Evolutionary conservation across 2,888 invertebrate species (phyloP).

Genomic region (Xestia sexstrigata): DNA sequence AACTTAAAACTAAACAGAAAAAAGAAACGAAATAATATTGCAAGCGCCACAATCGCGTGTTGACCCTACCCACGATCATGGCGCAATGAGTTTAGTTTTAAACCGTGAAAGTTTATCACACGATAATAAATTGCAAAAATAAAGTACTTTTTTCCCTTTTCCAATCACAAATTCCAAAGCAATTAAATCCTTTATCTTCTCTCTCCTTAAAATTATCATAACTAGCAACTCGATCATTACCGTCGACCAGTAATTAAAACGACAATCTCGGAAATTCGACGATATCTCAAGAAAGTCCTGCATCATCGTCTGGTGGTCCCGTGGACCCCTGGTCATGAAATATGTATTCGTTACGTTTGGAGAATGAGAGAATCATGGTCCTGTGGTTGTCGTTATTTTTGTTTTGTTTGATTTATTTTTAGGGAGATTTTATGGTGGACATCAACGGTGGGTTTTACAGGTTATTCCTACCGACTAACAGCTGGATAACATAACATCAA

Average conservation of each 20-base stretch:
- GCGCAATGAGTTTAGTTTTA: no score
- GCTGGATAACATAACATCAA: neutral
- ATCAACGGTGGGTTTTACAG: neutral
- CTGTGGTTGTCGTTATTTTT: constrained; percentile 41
- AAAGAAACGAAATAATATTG: no score
- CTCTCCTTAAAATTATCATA: constrained; percentile 7
- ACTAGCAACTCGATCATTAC: constrained; percentile 63
- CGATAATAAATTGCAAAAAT: no score
- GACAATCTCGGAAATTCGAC: constrained; percentile 71
- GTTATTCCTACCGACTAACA: neutral
- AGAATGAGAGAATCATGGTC: constrained; percentile 67
- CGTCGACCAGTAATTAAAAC: constrained; percentile 74
- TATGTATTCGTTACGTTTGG: constrained; percentile 74
- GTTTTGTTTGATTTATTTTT: constrained; percentile 35
- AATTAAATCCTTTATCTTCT: neutral
- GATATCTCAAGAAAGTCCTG: constrained; percentile 64
- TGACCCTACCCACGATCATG: no score
- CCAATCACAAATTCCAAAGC: no score
- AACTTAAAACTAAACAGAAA: no score
- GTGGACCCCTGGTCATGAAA: constrained; percentile 76
- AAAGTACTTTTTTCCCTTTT: no score
- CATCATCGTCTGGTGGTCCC: constrained; percentile 70
- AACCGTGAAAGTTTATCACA: no score
- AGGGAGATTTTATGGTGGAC: neutral
- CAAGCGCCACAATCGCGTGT: no score